phyloP scores from a whole-genome alignment of 1,140 invertebrate species.

The Drosophila suzukii region DNA sequence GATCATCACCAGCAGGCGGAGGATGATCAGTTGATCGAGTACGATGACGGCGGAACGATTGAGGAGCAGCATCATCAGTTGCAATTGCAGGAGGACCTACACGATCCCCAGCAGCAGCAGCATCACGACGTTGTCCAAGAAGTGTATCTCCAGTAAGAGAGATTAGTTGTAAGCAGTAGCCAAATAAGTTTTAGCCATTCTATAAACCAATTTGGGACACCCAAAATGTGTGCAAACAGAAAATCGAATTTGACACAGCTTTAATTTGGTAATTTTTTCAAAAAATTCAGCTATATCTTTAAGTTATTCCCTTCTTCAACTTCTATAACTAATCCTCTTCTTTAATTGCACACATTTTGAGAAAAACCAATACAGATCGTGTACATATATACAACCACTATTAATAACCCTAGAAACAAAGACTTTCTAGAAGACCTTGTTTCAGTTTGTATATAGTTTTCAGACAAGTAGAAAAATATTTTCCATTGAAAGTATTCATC shows the following conservation, averaged over 20 bases:
- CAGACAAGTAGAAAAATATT: conserved; percentile 14
- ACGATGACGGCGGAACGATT: conserved; percentile 62
- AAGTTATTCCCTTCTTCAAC: not conserved
- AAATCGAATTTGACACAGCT: conserved; percentile 8
- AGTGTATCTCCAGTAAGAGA: conserved; percentile 73
- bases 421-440: conserved; percentile 12
- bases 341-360: conserved; percentile 25
- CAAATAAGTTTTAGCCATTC: conserved; percentile 51
- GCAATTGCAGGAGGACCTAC: conserved; percentile 58
- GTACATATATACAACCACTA: conserved; percentile 32
- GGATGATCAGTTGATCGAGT: conserved; percentile 66
- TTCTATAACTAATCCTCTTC: not conserved
- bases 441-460: conserved; percentile 29
- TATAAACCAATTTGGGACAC: conserved; percentile 1
- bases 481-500: conserved; percentile 37
- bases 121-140: conserved; percentile 77
- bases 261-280: conserved; percentile 8
- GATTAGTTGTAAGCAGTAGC: conserved; percentile 16
- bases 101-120: conserved; percentile 55
- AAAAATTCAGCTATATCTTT: conserved; percentile 1
- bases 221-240: conserved; percentile 21
- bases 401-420: conserved; percentile 9
- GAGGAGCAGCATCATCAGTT: conserved; percentile 68
- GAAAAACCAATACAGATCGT: conserved; percentile 11
- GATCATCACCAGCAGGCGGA: conserved; percentile 73